Evolutionary conservation across 2,888 invertebrate species (phyloP).

Genomic region (Apamea sordens): DNA sequence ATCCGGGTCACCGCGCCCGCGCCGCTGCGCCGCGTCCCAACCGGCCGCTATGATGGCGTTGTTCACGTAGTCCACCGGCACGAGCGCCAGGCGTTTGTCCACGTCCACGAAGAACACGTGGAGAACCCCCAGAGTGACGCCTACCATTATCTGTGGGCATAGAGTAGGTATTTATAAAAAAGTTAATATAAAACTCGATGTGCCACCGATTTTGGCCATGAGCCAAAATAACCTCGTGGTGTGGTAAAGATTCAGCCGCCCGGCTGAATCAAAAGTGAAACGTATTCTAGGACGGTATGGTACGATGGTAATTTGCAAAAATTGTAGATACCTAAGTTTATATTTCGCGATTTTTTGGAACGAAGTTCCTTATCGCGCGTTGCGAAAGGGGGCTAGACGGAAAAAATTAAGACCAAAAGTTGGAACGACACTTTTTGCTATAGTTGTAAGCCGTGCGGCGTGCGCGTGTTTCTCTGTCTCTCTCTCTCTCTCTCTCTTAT

Average conservation of each 20-base stretch:
- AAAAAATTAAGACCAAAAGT: too few species aligned
- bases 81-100: constrained; percentile 6
- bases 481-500: too few species aligned
- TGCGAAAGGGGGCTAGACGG: too few species aligned
- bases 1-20: not conserved
- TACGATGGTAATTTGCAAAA: not conserved
- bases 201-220: not conserved
- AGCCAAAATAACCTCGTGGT: not conserved
- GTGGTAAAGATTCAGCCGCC: not conserved
- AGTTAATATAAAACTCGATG: too few species aligned
- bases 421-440: too few species aligned
- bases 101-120: constrained; percentile 35
- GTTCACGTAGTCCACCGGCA: constrained; percentile 54
- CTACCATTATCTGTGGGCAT: constrained; percentile 27
- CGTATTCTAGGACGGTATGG: not conserved
- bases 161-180: not conserved
- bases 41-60: constrained; percentile 46
- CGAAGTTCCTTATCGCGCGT: too few species aligned
- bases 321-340: not conserved
- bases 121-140: constrained; percentile 23
- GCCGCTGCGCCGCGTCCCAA: constrained; percentile 43
- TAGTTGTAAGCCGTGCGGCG: too few species aligned
- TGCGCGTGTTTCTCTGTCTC: too few species aligned
- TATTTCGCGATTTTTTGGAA: too few species aligned
- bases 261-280: not conserved